Conservation (phyloP, 2,888 invertebrate species). For the Charanyca ferruginea region DNA sequence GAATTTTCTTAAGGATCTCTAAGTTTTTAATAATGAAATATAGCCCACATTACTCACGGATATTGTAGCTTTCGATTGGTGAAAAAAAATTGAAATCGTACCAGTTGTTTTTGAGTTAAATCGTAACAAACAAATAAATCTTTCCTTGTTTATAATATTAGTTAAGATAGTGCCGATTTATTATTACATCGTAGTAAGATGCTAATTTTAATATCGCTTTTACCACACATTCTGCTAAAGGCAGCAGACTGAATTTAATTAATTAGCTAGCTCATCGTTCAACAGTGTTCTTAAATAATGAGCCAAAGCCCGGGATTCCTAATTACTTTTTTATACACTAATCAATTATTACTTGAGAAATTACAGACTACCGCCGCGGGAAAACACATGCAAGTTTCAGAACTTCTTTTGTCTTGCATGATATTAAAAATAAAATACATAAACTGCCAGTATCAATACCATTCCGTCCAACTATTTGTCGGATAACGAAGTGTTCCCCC, state of each 20-base stretch:
- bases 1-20: too few relatives aligned
- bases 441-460: slow-evolving; percentile 70
- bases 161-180: background rate
- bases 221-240: background rate
- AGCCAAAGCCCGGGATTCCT: background rate
- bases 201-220: slow-evolving; percentile 22
- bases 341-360: background rate
- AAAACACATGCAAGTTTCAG: background rate
- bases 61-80: too few relatives aligned
- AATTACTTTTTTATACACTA: background rate
- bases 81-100: too few relatives aligned
- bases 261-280: slow-evolving; percentile 14
- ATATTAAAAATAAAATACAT: background rate
- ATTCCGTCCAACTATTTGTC: slow-evolving; percentile 58
- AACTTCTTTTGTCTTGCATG: background rate
- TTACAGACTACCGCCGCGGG: background rate
- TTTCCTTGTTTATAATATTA: too few relatives aligned
- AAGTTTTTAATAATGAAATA: too few relatives aligned
- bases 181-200: background rate
- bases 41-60: too few relatives aligned
- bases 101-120: too few relatives aligned
- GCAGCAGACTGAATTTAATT: slow-evolving; percentile 3
- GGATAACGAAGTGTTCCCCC: slow-evolving; percentile 85
- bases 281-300: background rate
- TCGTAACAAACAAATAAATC: too few relatives aligned